These are phyloP conservation scores for Mimumesa dahlbomi DNA, from an alignment of 2,888 invertebrate species.

Conservation along the genomic window DNA sequence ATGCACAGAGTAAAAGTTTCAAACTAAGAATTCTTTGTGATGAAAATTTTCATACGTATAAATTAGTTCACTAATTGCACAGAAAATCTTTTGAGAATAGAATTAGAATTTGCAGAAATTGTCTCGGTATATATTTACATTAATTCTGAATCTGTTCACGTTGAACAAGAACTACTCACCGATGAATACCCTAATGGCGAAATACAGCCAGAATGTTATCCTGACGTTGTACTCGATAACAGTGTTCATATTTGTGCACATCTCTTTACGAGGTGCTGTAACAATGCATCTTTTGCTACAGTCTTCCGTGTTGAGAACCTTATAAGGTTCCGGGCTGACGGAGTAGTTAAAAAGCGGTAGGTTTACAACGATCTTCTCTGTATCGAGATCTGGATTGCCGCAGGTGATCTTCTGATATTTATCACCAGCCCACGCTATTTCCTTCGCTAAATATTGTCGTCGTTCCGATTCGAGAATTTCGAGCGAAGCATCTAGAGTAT, in stretches of 20 bases:
- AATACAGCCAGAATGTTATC: conserved; percentile 88
- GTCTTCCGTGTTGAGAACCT: conserved; percentile 78
- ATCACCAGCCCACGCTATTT: conserved; percentile 48
- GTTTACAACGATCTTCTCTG: conserved; percentile 77
- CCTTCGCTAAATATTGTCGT: conserved; percentile 52
- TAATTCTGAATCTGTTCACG: no score
- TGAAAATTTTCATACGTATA: no score
- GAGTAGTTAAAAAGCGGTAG: conserved; percentile 79
- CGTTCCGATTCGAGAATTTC: conserved; percentile 58
- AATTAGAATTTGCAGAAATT: no score
- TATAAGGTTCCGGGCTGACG: conserved; percentile 75
- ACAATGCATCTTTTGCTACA: conserved; percentile 84
- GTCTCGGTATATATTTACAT: no score
- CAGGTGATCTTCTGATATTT: conserved; percentile 62
- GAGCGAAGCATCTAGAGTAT: conserved; percentile 55
- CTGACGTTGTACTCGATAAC: conserved; percentile 84
- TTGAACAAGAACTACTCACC: conserved; percentile 64
- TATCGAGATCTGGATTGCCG: conserved; percentile 78
- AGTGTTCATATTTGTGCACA: conserved; percentile 84
- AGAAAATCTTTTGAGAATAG: no score
- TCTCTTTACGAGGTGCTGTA: conserved; percentile 82
- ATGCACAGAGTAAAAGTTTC: no score
- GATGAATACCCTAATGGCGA: conserved; percentile 83
- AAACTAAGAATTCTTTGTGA: no score
- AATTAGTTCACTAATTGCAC: no score